A percentile compares a stretch with the other conserved stretches of the same genome.
Conservation (phyloP, 2,797 vertebrate genomes). For the Myripristis jacobus region DNA sequence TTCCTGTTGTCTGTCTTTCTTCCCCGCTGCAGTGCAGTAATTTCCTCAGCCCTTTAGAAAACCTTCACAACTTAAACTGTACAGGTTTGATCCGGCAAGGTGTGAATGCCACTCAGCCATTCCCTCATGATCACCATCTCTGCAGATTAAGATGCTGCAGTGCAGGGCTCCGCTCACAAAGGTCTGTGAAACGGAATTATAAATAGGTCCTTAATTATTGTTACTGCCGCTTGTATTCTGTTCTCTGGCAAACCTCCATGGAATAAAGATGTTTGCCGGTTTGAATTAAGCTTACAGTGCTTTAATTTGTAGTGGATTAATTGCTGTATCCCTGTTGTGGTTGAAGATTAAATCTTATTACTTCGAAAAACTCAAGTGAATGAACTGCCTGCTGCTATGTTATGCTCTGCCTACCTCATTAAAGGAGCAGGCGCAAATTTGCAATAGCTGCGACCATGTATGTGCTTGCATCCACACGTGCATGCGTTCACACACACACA, state of each 20-base stretch:
- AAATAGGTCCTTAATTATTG: conserved; percentile 57
- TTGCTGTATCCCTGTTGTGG: conserved; percentile 27
- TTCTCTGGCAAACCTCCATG: conserved; percentile 39
- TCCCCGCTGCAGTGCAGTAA: conserved; percentile 46
- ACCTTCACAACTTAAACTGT: conserved; percentile 29
- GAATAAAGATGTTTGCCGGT: conserved; percentile 42
- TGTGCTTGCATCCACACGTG: no score
- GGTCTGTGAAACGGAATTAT: conserved; percentile 42
- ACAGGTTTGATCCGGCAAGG: conserved; percentile 43
- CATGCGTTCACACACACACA: no score
- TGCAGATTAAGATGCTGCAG: conserved; percentile 57
- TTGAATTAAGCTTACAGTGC: conserved; percentile 43
- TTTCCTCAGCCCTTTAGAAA: conserved; percentile 30
- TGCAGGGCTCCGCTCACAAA: conserved; percentile 36
- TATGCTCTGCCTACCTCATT: not conserved
- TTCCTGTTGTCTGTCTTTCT: conserved; percentile 31
- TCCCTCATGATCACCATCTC: conserved; percentile 52
- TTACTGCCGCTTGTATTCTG: conserved; percentile 45
- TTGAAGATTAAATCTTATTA: conserved; percentile 51
- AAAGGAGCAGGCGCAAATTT: no score
- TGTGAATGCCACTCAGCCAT: conserved; percentile 37
- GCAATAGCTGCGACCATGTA: no score
- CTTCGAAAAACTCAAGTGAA: conserved; percentile 29
- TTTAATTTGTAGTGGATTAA: conserved; percentile 55
- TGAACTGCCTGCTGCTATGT: conserved; percentile 16